Evolutionary conservation across 2,888 invertebrate genomes (phyloP).

Genomic region (Scaptomyza caliginosa): DNA sequence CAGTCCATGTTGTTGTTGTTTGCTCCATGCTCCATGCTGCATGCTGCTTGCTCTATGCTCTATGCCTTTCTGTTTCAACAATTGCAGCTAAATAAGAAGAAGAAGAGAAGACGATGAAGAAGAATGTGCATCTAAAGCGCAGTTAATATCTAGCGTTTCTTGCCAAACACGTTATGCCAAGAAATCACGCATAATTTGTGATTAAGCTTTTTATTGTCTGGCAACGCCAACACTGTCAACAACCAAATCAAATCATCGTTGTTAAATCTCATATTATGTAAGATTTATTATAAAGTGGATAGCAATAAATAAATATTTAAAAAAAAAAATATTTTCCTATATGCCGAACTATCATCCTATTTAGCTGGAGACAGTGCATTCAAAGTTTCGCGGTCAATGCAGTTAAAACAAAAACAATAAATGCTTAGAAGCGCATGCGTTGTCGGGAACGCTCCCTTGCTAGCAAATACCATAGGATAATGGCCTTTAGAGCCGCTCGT

Average conservation of each 20-base stretch:
- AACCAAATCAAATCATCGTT: not conserved
- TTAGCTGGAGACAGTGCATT: not conserved
- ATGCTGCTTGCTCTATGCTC: not conserved
- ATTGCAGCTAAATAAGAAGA: slow-evolving; percentile 23
- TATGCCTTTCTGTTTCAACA: slow-evolving; percentile 6
- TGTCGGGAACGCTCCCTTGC: slow-evolving; percentile 18
- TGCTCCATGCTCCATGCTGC: not conserved
- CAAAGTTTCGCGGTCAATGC: slow-evolving; percentile 25
- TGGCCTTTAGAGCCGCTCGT: slow-evolving; percentile 61
- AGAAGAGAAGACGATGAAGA: slow-evolving; percentile 28
- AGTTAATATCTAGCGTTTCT: slow-evolving; percentile 37
- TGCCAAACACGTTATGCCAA: slow-evolving; percentile 55
- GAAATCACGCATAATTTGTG: slow-evolving; percentile 39
- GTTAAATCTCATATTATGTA: not conserved
- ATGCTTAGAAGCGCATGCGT: slow-evolving; percentile 56
- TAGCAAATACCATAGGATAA: slow-evolving; percentile 53
- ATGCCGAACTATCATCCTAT: not conserved
- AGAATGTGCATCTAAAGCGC: slow-evolving; percentile 27
- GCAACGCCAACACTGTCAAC: slow-evolving; percentile 13
- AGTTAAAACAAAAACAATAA: slow-evolving; percentile 24
- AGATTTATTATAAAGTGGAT: not conserved
- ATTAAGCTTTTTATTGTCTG: slow-evolving; percentile 35
- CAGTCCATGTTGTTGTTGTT: slow-evolving; percentile 14
- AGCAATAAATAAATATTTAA: not conserved
- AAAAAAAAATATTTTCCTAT: not conserved